Conservation (phyloP, 2,888 invertebrate genomes). For the Unio delphinus region DNA sequence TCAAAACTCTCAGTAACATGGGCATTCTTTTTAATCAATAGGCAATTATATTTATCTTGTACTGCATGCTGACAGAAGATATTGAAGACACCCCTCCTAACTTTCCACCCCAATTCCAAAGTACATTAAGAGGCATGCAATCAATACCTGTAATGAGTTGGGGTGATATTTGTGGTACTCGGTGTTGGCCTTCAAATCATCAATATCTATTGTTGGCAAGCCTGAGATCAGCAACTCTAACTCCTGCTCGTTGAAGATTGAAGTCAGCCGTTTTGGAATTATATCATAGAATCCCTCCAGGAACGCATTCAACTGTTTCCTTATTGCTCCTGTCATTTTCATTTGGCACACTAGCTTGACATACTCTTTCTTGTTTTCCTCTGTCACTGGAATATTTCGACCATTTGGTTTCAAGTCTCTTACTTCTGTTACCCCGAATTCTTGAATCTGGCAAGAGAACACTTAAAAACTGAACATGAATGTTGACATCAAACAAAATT, state of each 20-base stretch:
- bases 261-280: conserved; percentile 90
- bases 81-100: too few relatives aligned
- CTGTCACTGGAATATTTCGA: conserved; percentile 84
- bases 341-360: conserved; percentile 90
- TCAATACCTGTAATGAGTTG: conserved; percentile 84
- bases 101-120: background rate
- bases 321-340: conserved; percentile 92
- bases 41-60: too few relatives aligned
- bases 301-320: conserved; percentile 74
- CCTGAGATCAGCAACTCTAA: conserved; percentile 90
- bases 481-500: background rate
- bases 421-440: conserved; percentile 90
- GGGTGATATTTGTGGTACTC: conserved; percentile 92
- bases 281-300: conserved; percentile 86
- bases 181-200: conserved; percentile 88
- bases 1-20: too few relatives aligned
- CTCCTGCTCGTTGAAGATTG: conserved; percentile 94
- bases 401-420: conserved; percentile 88
- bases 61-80: too few relatives aligned
- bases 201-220: conserved; percentile 90
- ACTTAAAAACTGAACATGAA: background rate
- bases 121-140: background rate
- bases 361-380: conserved; percentile 91
- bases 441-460: conserved; percentile 77
- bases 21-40: too few relatives aligned